Evolutionary conservation across 2,888 invertebrate genomes (phyloP), one percentile per base, ranked within the genome.

Genomic region (Troides aeacus): DNA sequence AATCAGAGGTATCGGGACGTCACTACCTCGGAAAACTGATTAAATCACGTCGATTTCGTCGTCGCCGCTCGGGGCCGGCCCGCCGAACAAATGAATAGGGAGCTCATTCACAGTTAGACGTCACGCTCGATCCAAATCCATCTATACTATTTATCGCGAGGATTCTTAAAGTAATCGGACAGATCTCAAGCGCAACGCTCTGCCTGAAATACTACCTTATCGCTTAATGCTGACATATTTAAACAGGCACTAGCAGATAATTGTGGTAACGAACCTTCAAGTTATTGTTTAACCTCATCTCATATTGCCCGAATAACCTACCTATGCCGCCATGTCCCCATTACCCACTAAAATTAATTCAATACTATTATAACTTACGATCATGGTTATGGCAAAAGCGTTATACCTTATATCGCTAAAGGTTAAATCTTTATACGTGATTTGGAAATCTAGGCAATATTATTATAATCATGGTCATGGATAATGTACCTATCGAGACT

Each of bases 21-120:
- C 87, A 80, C 81, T 83, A 84, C 81, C 77, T 84, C 79, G 81
- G 81, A 85, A 59, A 86, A 84, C 89, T 89, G 91, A 92, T 92
- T 91, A 86, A 88, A 91, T 92, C 90, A 90, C 89, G 88, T 90
- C 87, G 88, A 86, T 85, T 86, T 86, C 84, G 84, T 87, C 86
- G 83, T 80, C 75, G 73, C 71, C 77, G 76, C 77, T 76, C 75
- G 73, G 72, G 74, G 73, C 68, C 74, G 70, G 67, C 69, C 58
- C 74, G 73, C 71, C 73, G 78, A 79, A 77, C 77, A 78, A 85
- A 85, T 86, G 84, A 88, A 86, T 86, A 84, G 87, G 83, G 82
- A 81, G 82, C 77, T 81, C 80, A 81, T 79, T 83, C 84, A 85
- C 88, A 83, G 85, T 87, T 87, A 85, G 75, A 77, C 82, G 87